Base-by-base conservation (phyloP, 2,797 vertebrate species). In the Anabacerthia variegaticeps region DNA sequence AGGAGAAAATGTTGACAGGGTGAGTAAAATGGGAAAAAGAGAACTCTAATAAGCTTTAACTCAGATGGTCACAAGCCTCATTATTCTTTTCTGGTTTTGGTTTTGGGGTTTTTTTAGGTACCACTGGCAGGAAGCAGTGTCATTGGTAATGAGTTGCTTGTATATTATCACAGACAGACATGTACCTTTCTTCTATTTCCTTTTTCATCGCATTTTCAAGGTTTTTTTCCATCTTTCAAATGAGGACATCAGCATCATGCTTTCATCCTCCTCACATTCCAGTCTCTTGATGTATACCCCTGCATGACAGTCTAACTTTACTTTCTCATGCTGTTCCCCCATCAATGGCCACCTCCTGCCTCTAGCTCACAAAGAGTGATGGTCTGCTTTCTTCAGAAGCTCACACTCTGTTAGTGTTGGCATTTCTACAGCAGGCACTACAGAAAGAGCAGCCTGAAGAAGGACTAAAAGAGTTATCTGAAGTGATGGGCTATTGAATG, bases 261-360 rank as follows among this genome's bases (percentile, higher is more conserved):
- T 75, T 67, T 59, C 34, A 23, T 13, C 7, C 20, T 58, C 6
- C 7, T 41, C 1, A 0, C 14, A 58, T 83, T 73, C 19, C 32
- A 73, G 3, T 21, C 34, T 68, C 8, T n/a, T 3, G 1, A 21
- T 9, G 2, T 26, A 5, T 13, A 37, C 5, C 6, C 15, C 22
- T 51, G 24, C 7, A 7, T 19, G 4, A 26, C 1, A 39, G 32
- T 68, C 16, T 16, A 13, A 21, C 20, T 72, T 72, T 5, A 10
- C 68, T 44, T 56, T 37, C 36, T 58, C 8, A 2, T 59, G 21
- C 48, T 85, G 13, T 76, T 72, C 18, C 8, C 9, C 6, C 1
- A 1, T 22, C 65, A 68, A 8, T 0, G 0, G 18, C 61, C 18
- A 4, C 19, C 30, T 83, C 12, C 43, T 74, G 22, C 30, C n/a